phyloP scores from a whole-genome alignment of 2,113 vertebrate species.

The Lasiurus borealis region DNA sequence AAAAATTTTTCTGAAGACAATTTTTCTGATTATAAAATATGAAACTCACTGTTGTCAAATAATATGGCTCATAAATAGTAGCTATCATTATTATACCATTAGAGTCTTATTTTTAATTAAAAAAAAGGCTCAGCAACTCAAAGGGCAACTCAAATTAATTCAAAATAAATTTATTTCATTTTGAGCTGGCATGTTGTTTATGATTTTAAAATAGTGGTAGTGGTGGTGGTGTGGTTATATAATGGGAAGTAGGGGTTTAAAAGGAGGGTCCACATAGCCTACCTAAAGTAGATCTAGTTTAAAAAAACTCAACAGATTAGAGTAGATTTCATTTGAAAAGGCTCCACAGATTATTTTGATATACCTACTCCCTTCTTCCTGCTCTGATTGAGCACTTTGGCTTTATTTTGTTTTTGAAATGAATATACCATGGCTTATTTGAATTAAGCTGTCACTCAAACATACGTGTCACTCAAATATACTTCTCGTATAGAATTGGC shows the following conservation, averaged over 20 bases:
- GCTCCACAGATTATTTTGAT: background rate
- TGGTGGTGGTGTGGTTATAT: too few relatives aligned
- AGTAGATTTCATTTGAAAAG: background rate
- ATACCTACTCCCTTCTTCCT: too few relatives aligned
- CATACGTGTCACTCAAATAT: too few relatives aligned
- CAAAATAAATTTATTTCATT: background rate
- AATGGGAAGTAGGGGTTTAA: background rate
- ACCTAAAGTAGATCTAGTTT: background rate
- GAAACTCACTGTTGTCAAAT: background rate
- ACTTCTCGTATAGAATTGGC: background rate
- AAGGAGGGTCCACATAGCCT: background rate
- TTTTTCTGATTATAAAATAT: background rate
- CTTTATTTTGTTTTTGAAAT: slow-evolving; percentile 19
- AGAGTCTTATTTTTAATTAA: background rate
- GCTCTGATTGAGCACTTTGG: background rate
- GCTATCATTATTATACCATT: background rate
- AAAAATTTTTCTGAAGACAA: background rate
- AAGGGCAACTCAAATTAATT: background rate
- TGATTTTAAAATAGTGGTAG: background rate
- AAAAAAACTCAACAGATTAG: background rate
- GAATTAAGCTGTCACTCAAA: background rate
- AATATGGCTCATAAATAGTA: background rate
- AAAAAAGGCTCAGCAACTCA: background rate
- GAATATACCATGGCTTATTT: background rate
- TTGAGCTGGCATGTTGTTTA: background rate